Evolutionary conservation across 1,140 invertebrate species (phyloP), one percentile per base, ranked within the genome.

Genomic region (Saxidomus purpurata): DNA sequence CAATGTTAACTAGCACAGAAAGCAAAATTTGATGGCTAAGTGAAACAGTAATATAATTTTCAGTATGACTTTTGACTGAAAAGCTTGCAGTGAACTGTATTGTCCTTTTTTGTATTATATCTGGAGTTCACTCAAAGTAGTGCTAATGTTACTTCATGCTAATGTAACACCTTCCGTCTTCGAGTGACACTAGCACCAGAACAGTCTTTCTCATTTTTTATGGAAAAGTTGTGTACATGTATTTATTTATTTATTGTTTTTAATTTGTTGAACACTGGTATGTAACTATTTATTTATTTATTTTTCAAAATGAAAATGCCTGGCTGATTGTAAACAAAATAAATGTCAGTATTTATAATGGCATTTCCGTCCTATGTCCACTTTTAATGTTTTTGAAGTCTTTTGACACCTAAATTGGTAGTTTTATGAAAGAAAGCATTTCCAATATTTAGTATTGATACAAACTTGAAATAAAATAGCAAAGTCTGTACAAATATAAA

Each of bases 401-500:
- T 61, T 61, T 61, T 61, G 55, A 61, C 55, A 25, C 55, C 55
- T 61, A 61, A 61, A 61, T 61, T 61, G 17, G 55, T 61, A 61
- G 55, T 61, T 61, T 61, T 61, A 61, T 61, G 55, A 25, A 61
- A 61, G 4, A 61, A 61, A 8, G 55, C 55, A 61, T 61, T 61
- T 61, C 55, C 55, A 61, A 61, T 22, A 61, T 61, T 61, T 61
- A 25, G 55, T 61, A 61, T 61, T 61, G 55, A 61, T 61, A 61
- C 55, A 61, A 8, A 61, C 55, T 61, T 61, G 55, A 61, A 61
- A 61, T 61, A 61, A 61, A 61, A 61, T 22, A n/a, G 55, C 55
- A 61, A 61, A 61, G 55, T 61, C 55, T 61, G 55, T 61, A 61
- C 55, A 61, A 61, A 61, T n/a, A 61, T 61, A 61, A 61, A 61